Conservation (phyloP, 2,113 vertebrate genomes). For the Mus musculus region GRCm39 chr17:61759501-61760000, state of each 20-base stretch:
- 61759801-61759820: not conserved
- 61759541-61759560: not conserved
- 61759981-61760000: conserved; percentile 35
- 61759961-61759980: conserved; percentile 39
- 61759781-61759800: not conserved
- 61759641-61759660: not conserved
- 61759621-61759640: not conserved
- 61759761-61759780: conserved; percentile 27
- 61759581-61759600: conserved; percentile 5
- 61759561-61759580: not conserved
- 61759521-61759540: accelerated
- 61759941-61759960: conserved; percentile 70
- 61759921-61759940: conserved; percentile 1
- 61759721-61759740: not conserved
- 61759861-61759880: not conserved
- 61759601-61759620: not conserved
- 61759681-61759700: conserved; percentile 9
- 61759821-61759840: not conserved
- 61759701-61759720: not conserved
- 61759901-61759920: not conserved
- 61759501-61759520: not conserved
- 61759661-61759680: not conserved
- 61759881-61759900: conserved; percentile 28
- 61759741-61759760: conserved; percentile 10
- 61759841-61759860: not conserved